Percentiles rank a stretch among this genome's conserved stretches.
phyloP scores from a whole-genome alignment of 1,140 invertebrate species.

The Drosophila grimshawi region DNA sequence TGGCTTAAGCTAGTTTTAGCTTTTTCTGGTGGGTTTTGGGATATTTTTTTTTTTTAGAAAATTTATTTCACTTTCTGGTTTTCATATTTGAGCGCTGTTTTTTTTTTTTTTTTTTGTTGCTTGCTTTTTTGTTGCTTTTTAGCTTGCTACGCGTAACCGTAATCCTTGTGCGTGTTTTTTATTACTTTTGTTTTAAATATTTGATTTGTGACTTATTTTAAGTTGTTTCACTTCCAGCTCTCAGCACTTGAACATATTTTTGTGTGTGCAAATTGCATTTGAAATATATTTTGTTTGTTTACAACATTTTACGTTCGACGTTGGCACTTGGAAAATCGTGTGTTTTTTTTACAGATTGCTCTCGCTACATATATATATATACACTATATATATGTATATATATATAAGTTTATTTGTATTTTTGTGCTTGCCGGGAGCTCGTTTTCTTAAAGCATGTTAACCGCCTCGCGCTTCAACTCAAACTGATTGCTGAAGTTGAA shows the following conservation, averaged over 20 bases:
- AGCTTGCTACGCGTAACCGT: conserved; percentile 56
- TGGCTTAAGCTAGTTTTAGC: background rate
- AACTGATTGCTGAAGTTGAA: conserved; percentile 80
- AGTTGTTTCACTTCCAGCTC: conserved; percentile 8
- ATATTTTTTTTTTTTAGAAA: conserved; percentile 25
- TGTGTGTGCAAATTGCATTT: conserved; percentile 1
- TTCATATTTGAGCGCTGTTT: conserved; percentile 74
- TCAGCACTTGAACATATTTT: conserved; percentile 28
- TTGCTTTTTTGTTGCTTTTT: no score
- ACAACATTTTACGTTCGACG: conserved; percentile 3
- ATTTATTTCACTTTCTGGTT: conserved; percentile 74
- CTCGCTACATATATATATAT: background rate
- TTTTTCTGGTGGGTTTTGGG: conserved; percentile 2
- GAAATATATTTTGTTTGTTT: background rate
- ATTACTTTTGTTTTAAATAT: conserved; percentile 19
- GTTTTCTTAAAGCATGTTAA: conserved; percentile 83
- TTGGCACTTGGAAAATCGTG: conserved; percentile 48
- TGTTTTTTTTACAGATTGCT: background rate
- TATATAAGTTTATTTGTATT: conserved; percentile 7
- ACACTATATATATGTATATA: no score
- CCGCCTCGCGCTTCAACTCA: conserved; percentile 81
- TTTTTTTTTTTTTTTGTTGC: conserved; percentile 13
- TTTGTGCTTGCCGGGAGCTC: conserved; percentile 61
- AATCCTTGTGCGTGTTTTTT: conserved; percentile 63
- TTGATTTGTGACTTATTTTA: conserved; percentile 17